Conservation (phyloP, 1,140 invertebrate genomes). For the Saccostrea echinata region DNA sequence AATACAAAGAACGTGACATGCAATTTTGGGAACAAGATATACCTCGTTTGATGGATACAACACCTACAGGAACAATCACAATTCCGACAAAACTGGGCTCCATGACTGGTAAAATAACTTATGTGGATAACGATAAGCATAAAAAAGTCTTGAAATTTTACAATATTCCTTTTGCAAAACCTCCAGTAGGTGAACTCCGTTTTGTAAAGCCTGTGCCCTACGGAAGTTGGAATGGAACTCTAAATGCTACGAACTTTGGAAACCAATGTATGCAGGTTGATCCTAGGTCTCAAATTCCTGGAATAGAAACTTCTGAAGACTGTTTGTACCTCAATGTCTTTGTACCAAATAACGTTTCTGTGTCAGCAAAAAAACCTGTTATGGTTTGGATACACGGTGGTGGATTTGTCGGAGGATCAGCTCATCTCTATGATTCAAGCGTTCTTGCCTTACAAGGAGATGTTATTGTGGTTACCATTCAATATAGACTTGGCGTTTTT, state of each 20-base stretch:
- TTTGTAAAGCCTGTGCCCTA: slow-evolving; percentile 43
- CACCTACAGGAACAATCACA: not conserved
- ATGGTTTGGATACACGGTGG: slow-evolving; percentile 60
- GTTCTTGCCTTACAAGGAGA: slow-evolving; percentile 22
- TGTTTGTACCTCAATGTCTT: slow-evolving; percentile 26
- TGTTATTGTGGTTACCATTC: slow-evolving; percentile 51
- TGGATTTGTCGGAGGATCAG: slow-evolving; percentile 47
- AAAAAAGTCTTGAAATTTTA: slow-evolving; percentile 14
- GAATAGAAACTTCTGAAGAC: slow-evolving; percentile 5
- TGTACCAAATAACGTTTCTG: slow-evolving; percentile 14
- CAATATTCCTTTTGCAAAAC: slow-evolving; percentile 51
- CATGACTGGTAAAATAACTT: not conserved
- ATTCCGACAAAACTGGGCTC: not conserved
- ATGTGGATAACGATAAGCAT: not conserved
- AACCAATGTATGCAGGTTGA: slow-evolving; percentile 1
- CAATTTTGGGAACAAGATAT: slow-evolving; percentile 15
- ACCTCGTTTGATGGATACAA: not conserved
- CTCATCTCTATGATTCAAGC: slow-evolving; percentile 25
- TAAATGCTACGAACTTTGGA: not conserved
- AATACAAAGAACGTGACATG: not conserved
- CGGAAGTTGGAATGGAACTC: slow-evolving; percentile 19
- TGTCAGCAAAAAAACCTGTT: slow-evolving; percentile 33
- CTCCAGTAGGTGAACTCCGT: slow-evolving; percentile 40
- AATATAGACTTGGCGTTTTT: slow-evolving; percentile 73
- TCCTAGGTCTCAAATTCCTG: not conserved